These are phyloP conservation scores for Aphelinus certus DNA, from an alignment of 1,140 invertebrate genomes.

Conservation along the genomic window DNA sequence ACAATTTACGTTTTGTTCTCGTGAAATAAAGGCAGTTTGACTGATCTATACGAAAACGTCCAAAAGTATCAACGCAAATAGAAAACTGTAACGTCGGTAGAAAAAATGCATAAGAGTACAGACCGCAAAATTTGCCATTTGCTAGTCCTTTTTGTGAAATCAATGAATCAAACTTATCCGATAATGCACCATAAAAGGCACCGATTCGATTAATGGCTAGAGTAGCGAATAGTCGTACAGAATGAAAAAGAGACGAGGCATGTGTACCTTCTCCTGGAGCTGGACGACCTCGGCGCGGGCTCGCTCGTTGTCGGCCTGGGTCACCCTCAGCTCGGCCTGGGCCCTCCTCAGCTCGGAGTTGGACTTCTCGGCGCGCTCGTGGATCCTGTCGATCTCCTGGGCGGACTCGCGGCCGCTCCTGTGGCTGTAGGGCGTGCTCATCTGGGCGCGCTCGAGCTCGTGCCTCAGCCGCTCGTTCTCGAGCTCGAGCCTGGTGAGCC, in stretches of 20 bases:
- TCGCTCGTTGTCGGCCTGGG: conserved; percentile 86
- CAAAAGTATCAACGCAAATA: too few species aligned
- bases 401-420: conserved; percentile 77
- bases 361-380: conserved; percentile 88
- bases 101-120: too few species aligned
- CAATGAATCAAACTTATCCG: too few species aligned
- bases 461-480: conserved; percentile 89
- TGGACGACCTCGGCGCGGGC: conserved; percentile 82
- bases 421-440: conserved; percentile 67
- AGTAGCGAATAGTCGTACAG: too few species aligned
- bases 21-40: too few species aligned
- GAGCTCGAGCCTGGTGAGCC: conserved; percentile 84
- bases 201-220: too few species aligned
- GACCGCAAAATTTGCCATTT: too few species aligned
- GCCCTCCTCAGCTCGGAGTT: conserved; percentile 85
- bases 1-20: too few species aligned
- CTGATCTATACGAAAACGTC: too few species aligned
- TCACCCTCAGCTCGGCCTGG: conserved; percentile 85
- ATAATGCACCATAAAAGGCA: too few species aligned
- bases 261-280: conserved; percentile 82
- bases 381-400: conserved; percentile 83
- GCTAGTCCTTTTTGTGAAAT: too few species aligned
- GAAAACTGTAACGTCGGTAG: too few species aligned
- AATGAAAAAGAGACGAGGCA: neutral
- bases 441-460: conserved; percentile 79